phyloP scores from a whole-genome alignment of 2,113 vertebrate genomes.

The Pterocles burchelli region DNA sequence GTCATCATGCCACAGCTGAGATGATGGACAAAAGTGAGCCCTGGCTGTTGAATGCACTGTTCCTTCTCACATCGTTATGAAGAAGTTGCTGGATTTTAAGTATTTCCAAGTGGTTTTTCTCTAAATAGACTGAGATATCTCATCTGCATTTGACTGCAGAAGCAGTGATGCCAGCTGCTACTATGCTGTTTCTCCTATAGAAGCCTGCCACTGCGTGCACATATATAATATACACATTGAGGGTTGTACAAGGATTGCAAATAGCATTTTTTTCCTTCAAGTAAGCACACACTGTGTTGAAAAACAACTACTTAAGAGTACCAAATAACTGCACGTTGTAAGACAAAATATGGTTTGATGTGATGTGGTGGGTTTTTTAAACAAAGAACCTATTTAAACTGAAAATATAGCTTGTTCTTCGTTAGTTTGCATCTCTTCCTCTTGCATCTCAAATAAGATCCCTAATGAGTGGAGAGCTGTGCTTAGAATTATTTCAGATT shows the following conservation, averaged over 20 bases:
- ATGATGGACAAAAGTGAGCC: background rate
- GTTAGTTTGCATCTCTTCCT: background rate
- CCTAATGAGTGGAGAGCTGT: background rate
- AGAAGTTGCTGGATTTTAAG: background rate
- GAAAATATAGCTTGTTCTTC: background rate
- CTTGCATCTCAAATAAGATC: background rate
- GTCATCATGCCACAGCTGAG: background rate
- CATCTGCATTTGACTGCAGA: conserved; percentile 12
- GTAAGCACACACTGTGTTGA: background rate
- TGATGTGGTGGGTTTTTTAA: background rate
- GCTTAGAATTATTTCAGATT: background rate
- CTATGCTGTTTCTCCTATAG: background rate
- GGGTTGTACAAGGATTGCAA: background rate
- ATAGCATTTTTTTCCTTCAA: background rate
- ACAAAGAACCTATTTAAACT: background rate
- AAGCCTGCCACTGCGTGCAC: background rate
- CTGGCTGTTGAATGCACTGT: background rate
- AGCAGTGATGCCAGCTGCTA: conserved; percentile 34
- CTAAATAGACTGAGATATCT: background rate
- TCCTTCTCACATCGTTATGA: background rate
- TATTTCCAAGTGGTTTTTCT: background rate
- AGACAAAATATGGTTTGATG: background rate
- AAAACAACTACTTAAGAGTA: background rate
- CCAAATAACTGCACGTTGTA: background rate
- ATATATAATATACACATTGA: fast-evolving